Percentiles rank a stretch among this genome's conserved stretches.
phyloP scores from a whole-genome alignment of 2,888 invertebrate genomes.

The Spatulosminthurus flaviceps region DNA sequence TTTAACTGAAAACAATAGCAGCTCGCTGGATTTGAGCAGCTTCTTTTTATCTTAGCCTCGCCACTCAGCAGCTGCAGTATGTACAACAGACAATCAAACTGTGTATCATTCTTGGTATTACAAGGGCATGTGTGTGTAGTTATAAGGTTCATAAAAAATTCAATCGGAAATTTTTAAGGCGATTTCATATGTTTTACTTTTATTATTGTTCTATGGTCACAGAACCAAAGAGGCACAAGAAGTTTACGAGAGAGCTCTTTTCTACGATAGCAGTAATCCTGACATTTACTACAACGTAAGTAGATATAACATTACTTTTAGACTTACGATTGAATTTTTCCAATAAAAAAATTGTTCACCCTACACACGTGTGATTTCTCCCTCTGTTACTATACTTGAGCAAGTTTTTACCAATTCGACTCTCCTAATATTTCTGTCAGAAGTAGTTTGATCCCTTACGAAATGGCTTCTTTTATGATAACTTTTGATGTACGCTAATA shows the following conservation, averaged over 20 bases:
- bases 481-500: background rate
- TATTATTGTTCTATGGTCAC: constrained; percentile 45
- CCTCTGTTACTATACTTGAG: background rate
- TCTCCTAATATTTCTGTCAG: background rate
- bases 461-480: no score
- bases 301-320: constrained; percentile 62
- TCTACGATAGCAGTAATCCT: constrained; percentile 92
- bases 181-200: constrained; percentile 14
- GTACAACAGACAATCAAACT: no score
- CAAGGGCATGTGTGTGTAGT: no score
- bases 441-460: background rate
- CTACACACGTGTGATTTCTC: background rate
- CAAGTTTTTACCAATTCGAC: background rate
- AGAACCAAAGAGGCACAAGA: constrained; percentile 92
- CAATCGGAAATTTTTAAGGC: background rate
- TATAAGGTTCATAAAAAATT: no score
- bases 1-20: no score
- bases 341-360: no score
- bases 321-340: no score
- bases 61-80: no score
- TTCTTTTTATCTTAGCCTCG: no score
- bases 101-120: no score
- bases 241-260: constrained; percentile 90
- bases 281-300: constrained; percentile 94
- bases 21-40: no score